Percentiles rank a stretch among this genome's conserved stretches.
These are phyloP conservation scores for Alentia gelatinosa DNA, from an alignment of 2,888 invertebrate species.

Conservation along the genomic window DNA sequence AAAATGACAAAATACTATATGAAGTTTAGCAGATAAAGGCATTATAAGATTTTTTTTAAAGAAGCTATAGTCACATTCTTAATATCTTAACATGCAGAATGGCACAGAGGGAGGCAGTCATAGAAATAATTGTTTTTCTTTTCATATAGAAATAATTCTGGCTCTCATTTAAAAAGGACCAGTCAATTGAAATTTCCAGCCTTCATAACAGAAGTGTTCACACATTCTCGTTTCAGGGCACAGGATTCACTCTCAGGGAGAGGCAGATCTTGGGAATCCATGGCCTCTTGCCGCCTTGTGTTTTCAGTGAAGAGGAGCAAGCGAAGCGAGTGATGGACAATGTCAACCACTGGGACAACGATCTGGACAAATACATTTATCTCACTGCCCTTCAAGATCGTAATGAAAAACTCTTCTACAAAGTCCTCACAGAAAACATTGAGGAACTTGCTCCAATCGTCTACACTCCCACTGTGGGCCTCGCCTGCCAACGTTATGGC, in stretches of 20 bases:
- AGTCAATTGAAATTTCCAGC: no score
- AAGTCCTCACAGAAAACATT: constrained; percentile 89
- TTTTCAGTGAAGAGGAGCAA: constrained; percentile 85
- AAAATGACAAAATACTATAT: no score
- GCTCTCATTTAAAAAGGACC: no score
- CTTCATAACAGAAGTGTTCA: neutral
- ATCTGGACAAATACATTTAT: constrained; percentile 80
- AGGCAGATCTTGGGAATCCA: constrained; percentile 96
- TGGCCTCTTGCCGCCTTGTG: constrained; percentile 93
- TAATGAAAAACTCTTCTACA: constrained; percentile 97
- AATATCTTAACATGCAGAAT: no score
- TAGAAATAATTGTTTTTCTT: no score
- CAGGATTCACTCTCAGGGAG: constrained; percentile 95
- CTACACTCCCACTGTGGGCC: constrained; percentile 99
- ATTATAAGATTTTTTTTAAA: no score
- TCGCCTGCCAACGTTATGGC: constrained; percentile 98
- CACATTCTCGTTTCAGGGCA: constrained; percentile 86
- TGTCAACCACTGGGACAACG: constrained; percentile 85
- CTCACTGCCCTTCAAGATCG: constrained; percentile 85
- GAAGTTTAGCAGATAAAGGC: no score
- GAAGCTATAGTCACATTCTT: no score
- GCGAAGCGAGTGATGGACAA: constrained; percentile 86
- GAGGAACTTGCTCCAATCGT: constrained; percentile 97
- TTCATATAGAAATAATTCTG: no score
- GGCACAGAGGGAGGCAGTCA: no score